These are phyloP conservation scores for Sebastiscus albofasciatus DNA, from an alignment of 2,797 vertebrate genomes.

Conservation along the genomic window DNA sequence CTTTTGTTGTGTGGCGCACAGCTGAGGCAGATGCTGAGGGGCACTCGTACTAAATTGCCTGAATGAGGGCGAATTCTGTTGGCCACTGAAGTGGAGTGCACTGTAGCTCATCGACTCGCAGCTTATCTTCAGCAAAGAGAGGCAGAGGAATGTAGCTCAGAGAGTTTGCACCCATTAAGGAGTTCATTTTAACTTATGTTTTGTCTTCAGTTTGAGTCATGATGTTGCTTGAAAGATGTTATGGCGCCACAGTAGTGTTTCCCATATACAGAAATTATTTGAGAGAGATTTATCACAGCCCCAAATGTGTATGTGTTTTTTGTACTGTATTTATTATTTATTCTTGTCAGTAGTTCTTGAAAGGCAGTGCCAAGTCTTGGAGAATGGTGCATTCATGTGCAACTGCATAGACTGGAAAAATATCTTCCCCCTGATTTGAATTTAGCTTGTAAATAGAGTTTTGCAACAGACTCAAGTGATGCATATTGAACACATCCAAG, in stretches of 20 bases:
- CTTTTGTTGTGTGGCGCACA: constrained; percentile 74
- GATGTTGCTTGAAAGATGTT: constrained; percentile 6
- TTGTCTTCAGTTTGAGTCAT: constrained; percentile 20
- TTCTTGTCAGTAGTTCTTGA: background rate
- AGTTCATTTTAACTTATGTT: constrained; percentile 38
- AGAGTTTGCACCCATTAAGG: constrained; percentile 37
- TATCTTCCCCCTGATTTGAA: constrained; percentile 11
- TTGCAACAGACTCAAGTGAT: background rate
- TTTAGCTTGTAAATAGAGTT: constrained; percentile 4
- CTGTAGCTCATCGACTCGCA: constrained; percentile 60
- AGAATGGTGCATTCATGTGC: constrained; percentile 25
- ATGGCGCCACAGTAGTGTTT: background rate
- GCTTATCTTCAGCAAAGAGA: constrained; percentile 61
- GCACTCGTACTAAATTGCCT: constrained; percentile 78
- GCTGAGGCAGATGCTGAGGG: constrained; percentile 82
- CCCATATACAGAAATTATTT: background rate
- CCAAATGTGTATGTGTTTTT: background rate
- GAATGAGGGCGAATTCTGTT: constrained; percentile 76
- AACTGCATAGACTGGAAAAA: constrained; percentile 18
- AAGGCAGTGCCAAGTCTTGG: constrained; percentile 16
- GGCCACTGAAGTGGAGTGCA: constrained; percentile 70
- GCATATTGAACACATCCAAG: background rate
- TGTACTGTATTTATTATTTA: background rate
- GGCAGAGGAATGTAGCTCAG: constrained; percentile 42
- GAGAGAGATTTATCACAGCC: background rate